Evolutionary conservation across 2,888 invertebrate genomes (phyloP), one percentile per base, ranked within the genome.

Genomic region (Calameuta pallipes): DNA sequence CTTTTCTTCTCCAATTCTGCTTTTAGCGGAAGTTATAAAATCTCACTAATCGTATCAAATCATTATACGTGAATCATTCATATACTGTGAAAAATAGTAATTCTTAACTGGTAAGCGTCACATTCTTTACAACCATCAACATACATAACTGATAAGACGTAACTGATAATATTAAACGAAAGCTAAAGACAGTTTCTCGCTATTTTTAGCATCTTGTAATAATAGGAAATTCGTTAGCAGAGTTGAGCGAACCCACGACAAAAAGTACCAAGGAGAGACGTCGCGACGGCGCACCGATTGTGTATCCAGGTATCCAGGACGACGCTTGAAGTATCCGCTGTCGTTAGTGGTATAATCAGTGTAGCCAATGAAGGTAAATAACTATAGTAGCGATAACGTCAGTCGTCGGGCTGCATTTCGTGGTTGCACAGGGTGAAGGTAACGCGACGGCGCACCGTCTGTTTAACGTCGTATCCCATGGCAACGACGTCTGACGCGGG

Each of bases 401-500:
- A 71, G 71, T 31, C 71, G 33, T 31, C 71, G 31, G 12, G 33
- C 2, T 71, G 71, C 71, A 31, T 31, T 56, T 23, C 9, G 56
- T 56, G 56, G 56, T 23, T 56, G 56, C 56, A 56, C 56, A 23
- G 9, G 56, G 23, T 56, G 56, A 56, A 71, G 2, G 71, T 12
- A 11, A 9, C 71, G 71, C 71, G 71, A 71, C 74, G 74, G 74
- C 74, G 74, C 74, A 35, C 30, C 34, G 35, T 68, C 68, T 74
- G 78, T 78, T 75, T 75, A 31, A 69, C 75, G 75, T 35, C 15
- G 75, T 74, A 30, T 56, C 75, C 78, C 78, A 75, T 70, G 75
- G 75, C 69, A 69, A 78, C 78, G 78, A 37, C 78, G 78, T 68
- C 69, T n/a, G 69, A 33, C 75, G 78, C 78, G 78, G 78, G 78